Evolutionary conservation across 2,797 vertebrate genomes (phyloP).

Genomic region (Tolypeutes matacus): DNA sequence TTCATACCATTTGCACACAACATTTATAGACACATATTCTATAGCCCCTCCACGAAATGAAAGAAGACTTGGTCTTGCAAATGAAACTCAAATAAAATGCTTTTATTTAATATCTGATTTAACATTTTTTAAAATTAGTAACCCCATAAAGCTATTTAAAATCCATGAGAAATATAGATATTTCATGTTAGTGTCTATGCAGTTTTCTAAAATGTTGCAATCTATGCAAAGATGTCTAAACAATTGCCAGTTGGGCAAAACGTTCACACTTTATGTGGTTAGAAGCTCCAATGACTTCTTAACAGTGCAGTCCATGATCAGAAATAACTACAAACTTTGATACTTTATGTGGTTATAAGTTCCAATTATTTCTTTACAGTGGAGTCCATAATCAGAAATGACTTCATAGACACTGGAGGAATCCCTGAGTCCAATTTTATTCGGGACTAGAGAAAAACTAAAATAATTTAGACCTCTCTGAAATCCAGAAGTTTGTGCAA

Average conservation of each 20-base stretch:
- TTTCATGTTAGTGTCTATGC: not conserved
- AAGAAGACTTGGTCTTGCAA: not conserved
- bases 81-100: not conserved
- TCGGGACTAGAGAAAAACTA: not conserved
- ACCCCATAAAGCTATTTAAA: not conserved
- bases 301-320: not conserved
- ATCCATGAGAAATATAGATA: not conserved
- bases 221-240: not conserved
- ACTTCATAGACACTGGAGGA: fast-evolving
- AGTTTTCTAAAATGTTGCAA: not conserved
- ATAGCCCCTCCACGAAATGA: too few relatives aligned
- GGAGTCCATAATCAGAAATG: not conserved
- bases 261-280: not conserved
- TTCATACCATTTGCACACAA: too few relatives aligned
- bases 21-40: not conserved
- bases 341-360: not conserved
- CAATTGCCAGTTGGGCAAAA: not conserved
- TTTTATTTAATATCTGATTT: not conserved
- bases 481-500: not conserved
- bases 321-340: too few relatives aligned
- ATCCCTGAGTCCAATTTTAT: not conserved
- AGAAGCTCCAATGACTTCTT: not conserved
- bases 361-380: not conserved
- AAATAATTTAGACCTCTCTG: not conserved
- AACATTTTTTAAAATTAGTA: not conserved